Evolutionary conservation across 92 coral and sea anemone genomes (phyloP).

Genomic region (Palythoa caribaeorum): DNA sequence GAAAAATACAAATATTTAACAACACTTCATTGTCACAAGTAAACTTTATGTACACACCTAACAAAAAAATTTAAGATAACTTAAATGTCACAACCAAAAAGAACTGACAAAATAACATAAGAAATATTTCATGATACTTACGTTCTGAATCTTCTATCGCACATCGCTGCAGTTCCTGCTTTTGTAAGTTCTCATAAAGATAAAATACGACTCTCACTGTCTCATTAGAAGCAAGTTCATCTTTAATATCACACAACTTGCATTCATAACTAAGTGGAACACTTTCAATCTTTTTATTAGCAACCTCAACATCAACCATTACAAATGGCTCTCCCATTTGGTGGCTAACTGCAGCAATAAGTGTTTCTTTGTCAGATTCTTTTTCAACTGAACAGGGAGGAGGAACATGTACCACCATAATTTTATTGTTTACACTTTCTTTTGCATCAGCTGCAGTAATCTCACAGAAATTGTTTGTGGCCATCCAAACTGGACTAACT

Average conservation of each 20-base stretch:
- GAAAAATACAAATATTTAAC: no score
- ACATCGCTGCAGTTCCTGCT: constrained; percentile 55
- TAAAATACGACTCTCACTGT: constrained; percentile 70
- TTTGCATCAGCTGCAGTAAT: constrained; percentile 1
- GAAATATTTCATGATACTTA: constrained; percentile 20
- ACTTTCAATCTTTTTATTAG: constrained; percentile 63
- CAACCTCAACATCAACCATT: constrained; percentile 67
- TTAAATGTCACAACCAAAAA: not conserved
- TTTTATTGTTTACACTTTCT: constrained; percentile 5
- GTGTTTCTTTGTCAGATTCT: constrained; percentile 18
- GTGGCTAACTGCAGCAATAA: constrained; percentile 24
- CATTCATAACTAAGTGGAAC: constrained; percentile 55
- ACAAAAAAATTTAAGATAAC: not conserved
- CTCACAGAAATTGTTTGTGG: not conserved
- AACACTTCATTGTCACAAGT: no score
- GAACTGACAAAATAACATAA: not conserved
- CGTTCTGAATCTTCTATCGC: constrained; percentile 61
- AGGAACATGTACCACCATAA: constrained; percentile 41
- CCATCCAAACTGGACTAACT: constrained; percentile 28
- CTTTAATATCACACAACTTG: constrained; percentile 53
- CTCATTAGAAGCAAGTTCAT: constrained; percentile 69
- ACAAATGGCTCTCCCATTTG: constrained; percentile 38
- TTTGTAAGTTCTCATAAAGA: constrained; percentile 66
- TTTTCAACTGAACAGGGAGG: constrained; percentile 12
- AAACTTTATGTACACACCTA: no score